Evolutionary conservation across 2,113 vertebrate genomes (phyloP).

Genomic region (Felis catus): DNA sequence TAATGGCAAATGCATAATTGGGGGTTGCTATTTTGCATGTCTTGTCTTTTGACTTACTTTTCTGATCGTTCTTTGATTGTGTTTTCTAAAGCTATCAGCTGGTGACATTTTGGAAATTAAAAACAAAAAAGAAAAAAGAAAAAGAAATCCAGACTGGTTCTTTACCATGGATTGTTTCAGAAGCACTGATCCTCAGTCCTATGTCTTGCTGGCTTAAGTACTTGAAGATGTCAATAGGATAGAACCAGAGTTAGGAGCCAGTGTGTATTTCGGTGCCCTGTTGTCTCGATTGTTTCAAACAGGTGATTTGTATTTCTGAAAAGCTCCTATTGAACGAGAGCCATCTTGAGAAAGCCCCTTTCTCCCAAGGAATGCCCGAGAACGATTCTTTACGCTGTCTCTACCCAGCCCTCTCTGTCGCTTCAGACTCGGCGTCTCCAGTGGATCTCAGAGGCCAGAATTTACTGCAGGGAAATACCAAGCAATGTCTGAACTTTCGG

Average conservation of each 20-base stretch:
- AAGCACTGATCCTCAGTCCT: not conserved
- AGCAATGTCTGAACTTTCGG: not conserved
- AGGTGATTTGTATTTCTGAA: not conserved
- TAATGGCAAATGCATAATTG: not conserved
- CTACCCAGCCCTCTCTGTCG: not conserved
- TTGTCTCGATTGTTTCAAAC: not conserved
- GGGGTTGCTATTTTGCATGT: not conserved
- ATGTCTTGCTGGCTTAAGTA: not conserved
- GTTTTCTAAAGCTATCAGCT: not conserved
- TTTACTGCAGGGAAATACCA: not conserved
- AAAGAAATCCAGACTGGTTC: not conserved
- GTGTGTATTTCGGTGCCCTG: not conserved
- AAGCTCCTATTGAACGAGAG: not conserved
- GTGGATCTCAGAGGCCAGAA: not conserved
- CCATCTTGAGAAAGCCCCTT: not conserved
- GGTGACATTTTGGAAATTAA: not conserved
- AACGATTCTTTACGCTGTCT: fast-evolving
- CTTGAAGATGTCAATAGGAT: not conserved
- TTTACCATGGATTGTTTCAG: not conserved
- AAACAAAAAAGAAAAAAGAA: not conserved
- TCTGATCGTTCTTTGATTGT: not conserved
- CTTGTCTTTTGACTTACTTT: not conserved
- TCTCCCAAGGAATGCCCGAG: not conserved
- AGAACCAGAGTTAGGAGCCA: not conserved
- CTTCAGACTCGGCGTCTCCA: not conserved